Base-by-base conservation (phyloP, 2,113 vertebrate species). In the Xyliphius kryptos region DNA sequence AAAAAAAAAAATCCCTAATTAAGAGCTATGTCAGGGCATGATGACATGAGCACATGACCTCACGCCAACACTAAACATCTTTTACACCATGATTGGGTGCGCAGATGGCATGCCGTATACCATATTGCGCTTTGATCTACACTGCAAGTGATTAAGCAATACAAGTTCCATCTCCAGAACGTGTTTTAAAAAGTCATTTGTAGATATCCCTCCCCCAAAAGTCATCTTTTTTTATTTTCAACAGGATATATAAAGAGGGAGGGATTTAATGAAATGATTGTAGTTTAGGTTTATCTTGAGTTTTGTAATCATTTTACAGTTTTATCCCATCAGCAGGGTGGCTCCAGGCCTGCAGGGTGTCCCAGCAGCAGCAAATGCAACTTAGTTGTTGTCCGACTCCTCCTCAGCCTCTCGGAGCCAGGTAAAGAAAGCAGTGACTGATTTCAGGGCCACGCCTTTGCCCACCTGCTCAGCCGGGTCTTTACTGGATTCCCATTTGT, bases 401-500 rank as follows among this genome's bases (percentile, higher is more conserved):
- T 97, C 92, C 72, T 91, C 91, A 0, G 91, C 91, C 83, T 96
- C 92, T 1, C 93, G 91, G 68, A 98, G 91, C 94, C 94, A 98
- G 75, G 89, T 95, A 85, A 97, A 98, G 83, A 98, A 98, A 59
- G 89, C 87, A 0, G 93, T 97, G 80, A 95, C 95, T 0, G 96
- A 98, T 72, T 97, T 98, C 58, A 97, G 89, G 58, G 96, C 96
- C 57, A 98, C 95, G 0, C 95, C 96, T 78, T 98, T 98, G 70
- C 96, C 96, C 47, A 86, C 90, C 77, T 95, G 93, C 83, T 98
- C 96, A 0, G 93, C 91, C 0, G 90, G 80, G 81, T 98, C 96
- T 83, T 97, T 98, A 87, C 96, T 95, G 54, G 89, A 88, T 80
- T 98, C 95, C 96, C 95, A 98, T 65, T 92, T 93, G 85, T 95